Base-by-base conservation (phyloP, 2,888 invertebrate species). In the Nemotelus nigrinus region DNA sequence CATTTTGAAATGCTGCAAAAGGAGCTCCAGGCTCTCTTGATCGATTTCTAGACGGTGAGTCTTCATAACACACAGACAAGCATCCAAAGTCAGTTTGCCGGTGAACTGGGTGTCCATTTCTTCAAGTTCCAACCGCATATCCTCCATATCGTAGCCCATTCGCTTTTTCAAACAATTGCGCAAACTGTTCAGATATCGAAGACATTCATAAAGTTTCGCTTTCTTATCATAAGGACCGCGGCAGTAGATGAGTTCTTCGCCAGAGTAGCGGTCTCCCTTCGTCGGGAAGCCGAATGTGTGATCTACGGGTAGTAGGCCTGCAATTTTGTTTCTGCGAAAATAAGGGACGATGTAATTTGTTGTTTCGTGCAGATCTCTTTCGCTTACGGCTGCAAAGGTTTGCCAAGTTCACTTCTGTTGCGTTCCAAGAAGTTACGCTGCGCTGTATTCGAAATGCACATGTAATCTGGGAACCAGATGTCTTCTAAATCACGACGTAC, bases 91-190 rank as follows among this genome's bases (percentile, higher is more conserved):
- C 1, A 71, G 53, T 8, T 10, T n/a, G 3, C 71, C 71, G 6
- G 71, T 55, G 8, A 10, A 71, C 55, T 71, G 43, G 2, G 55
- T 57, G 44, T 71, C 71, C 55, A 71, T 71, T 71, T 55, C 55
- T 71, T 71, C 55, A 10, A 45, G 10, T 71, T 71, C 71, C 6
- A 71, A 10, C 2, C 53, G 53, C 71, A 71, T 71, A 10, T 71
- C 71, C n/a, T 71, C 71, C 53, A 71, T 53, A n/a, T 71, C 71
- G 57, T 71, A 71, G 43, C 71, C 44, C n/a, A 57, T 55, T 53
- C 71, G 55, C 53, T 71, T 71, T 44, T 71, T 71, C 44, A 71
- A 45, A 44, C 44, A 10, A 10, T 71, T 43, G 2, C 71, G 71
- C 4, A 71, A 4, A 6, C 5, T 5, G 39, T 71, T 71, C n/a